Base-by-base conservation (phyloP, 2,888 invertebrate species). In the Andricus quercusramuli region DNA sequence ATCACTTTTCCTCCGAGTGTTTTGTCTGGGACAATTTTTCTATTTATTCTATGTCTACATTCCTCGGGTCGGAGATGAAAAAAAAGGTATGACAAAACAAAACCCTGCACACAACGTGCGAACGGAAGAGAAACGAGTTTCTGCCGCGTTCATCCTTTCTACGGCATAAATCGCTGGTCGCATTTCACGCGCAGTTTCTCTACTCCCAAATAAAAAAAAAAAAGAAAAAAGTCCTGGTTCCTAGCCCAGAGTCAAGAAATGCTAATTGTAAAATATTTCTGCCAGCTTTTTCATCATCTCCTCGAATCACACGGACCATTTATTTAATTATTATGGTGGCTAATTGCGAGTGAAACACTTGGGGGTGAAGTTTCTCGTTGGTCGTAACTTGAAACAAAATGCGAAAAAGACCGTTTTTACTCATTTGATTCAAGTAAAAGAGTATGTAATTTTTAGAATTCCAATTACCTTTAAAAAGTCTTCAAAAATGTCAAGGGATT, bases 191-290 rank as follows among this genome's bases (percentile, higher is more conserved):
- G 78, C 80, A 81, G 84, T 85, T 84, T 85, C 84, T 81, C 67
- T 79, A 83, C 79, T 66, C 80, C 64, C 79, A 76, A 79, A 77
- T 56, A 78, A 64, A 79, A 41, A 41, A 37, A 59, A 70, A 25
- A 76, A 37, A 80, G 77, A 79, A 29, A 82, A 79, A 80, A 74
- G 78, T 62, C 25, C 79, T 51, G 66, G 78, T 84, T 64, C 25
- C 20, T n/a, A 59, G 59, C 82, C 37, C 56, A 78, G 37, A 74
- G 56, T 78, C 66, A 78, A 83, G 78, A 80, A 83, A 86, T 86
- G 84, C 86, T 88, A 88, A 89, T 89, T 87, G 85, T 87, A 83
- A 88, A 88, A 86, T 86, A 86, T 85, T 87, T 82, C 84, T 81
- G 78, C 79, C 77, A 67, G 44, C 70, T 80, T 67, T 62, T 66